Conservation (phyloP, 1,140 invertebrate genomes). For the Penaeus indicus region DNA sequence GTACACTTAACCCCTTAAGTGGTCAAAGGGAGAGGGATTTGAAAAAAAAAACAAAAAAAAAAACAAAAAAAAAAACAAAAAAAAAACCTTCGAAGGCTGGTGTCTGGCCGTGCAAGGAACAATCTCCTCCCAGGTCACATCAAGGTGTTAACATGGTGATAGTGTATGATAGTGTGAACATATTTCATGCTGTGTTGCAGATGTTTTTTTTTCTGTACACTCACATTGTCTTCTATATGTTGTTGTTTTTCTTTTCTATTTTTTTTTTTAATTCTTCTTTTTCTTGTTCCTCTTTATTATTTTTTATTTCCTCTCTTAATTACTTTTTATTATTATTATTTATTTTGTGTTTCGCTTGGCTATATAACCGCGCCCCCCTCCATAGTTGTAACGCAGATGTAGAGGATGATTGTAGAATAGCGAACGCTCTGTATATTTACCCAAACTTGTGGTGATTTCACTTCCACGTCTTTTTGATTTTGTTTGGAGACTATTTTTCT, state of each 20-base stretch:
- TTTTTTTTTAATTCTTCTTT: constrained; percentile 41
- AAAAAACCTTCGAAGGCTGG: too few species aligned
- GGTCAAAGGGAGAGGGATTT: constrained; percentile 17
- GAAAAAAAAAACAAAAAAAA: too few species aligned
- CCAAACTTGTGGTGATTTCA: constrained; percentile 45
- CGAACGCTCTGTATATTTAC: constrained; percentile 45
- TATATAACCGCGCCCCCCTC: constrained; percentile 61
- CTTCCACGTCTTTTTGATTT: constrained; percentile 47
- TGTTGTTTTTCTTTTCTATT: constrained; percentile 41
- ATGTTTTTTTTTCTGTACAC: constrained; percentile 56
- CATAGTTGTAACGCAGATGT: constrained; percentile 62
- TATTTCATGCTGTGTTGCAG: constrained; percentile 46
- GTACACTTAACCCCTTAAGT: constrained; percentile 51
- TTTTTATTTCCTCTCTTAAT: constrained; percentile 1
- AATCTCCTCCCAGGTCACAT: background rate
- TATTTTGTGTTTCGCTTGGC: constrained; percentile 58
- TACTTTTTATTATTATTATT: constrained; percentile 36
- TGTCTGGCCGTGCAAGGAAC: too few species aligned
- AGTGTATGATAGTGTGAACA: constrained; percentile 21
- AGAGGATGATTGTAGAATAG: constrained; percentile 42
- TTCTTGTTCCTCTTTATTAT: constrained; percentile 45
- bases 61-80: too few species aligned
- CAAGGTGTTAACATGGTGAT: background rate
- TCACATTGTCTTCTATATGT: constrained; percentile 66
- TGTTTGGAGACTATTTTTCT: constrained; percentile 40